Evolutionary conservation across 2,113 vertebrate genomes (phyloP), one percentile per base, ranked within the genome.

Genomic region (Caloenas nicobarica): DNA sequence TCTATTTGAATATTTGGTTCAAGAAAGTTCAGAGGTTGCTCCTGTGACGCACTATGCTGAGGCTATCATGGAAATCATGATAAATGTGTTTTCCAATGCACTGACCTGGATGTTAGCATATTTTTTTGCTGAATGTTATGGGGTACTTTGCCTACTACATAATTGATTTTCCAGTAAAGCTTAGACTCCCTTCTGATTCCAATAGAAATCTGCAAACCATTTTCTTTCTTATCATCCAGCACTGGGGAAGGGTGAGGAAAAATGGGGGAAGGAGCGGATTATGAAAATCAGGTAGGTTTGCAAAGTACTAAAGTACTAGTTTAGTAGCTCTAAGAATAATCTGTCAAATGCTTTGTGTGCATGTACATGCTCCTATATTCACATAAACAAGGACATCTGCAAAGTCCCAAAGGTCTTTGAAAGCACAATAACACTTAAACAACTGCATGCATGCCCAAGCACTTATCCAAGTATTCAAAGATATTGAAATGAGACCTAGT

Each of bases 161-260:
- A 85, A 97, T 95, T 94, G 96, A 97, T 97, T 97, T 97, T 97
- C 87, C 96, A 97, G 94, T 97, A 97, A 97, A 97, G 89, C 89
- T 83, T 73, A 81, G 81, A 66, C 78, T 96, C 46, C 57, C 86
- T 95, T 94, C 95, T 89, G 78, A 91, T 94, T 95, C 91, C 81
- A 93, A 54, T 5, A 83, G 93, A 90, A 92, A 95, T 83, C 77
- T 80, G 76, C 81, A 93, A 91, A 81, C 72, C 74, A 33, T 91
- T 95, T 94, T 86, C 61, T 71, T 91, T 90, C 92, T 70, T 6
- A 82, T 64, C 38, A 90, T 57, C 50, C 54, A 88, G 33, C 38
- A 33, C 29, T 0, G 4, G 31, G 36, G 26, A 57, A n/a, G 24
- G 18, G 40, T 25, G 51, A 53, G 25, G 51, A 26, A 13, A 51